phyloP scores from a whole-genome alignment of 2,888 invertebrate species.

The Meiosimyza decipiens region DNA sequence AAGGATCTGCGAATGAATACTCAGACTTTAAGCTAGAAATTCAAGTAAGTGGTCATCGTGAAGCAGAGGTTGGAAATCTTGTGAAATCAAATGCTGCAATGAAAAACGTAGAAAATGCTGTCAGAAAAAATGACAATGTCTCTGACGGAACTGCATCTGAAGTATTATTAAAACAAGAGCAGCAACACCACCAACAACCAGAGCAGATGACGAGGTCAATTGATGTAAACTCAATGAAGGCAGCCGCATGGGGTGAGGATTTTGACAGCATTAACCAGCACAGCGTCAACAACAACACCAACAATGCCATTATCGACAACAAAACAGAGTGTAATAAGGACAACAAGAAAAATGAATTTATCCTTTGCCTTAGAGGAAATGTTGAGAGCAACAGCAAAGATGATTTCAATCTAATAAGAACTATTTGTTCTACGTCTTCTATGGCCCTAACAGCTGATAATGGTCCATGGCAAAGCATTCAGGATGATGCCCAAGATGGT shows the following conservation, averaged over 20 bases:
- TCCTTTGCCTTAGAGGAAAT: conserved; percentile 42
- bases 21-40: conserved; percentile 58
- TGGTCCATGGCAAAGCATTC: background rate
- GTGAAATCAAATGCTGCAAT: no score
- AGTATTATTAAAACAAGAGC: conserved; percentile 11
- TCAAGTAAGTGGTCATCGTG: conserved; percentile 50
- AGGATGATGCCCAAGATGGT: conserved; percentile 11
- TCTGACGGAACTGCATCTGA: background rate
- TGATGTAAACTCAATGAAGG: conserved; percentile 48
- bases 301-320: conserved; percentile 18
- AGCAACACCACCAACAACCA: conserved; percentile 35
- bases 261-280: conserved; percentile 17
- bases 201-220: conserved; percentile 54
- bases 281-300: conserved; percentile 21
- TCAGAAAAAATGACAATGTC: conserved; percentile 25
- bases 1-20: conserved; percentile 54
- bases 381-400: conserved; percentile 39
- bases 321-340: background rate
- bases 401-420: conserved; percentile 2
- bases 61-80: background rate
- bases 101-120: conserved; percentile 23
- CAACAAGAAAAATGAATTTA: conserved; percentile 17
- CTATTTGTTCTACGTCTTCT: background rate
- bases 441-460: conserved; percentile 11
- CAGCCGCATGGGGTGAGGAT: conserved; percentile 45